phyloP scores from a whole-genome alignment of 35 echinoderm and acorn worm species.

The Heliocidaris tuberculata region DNA sequence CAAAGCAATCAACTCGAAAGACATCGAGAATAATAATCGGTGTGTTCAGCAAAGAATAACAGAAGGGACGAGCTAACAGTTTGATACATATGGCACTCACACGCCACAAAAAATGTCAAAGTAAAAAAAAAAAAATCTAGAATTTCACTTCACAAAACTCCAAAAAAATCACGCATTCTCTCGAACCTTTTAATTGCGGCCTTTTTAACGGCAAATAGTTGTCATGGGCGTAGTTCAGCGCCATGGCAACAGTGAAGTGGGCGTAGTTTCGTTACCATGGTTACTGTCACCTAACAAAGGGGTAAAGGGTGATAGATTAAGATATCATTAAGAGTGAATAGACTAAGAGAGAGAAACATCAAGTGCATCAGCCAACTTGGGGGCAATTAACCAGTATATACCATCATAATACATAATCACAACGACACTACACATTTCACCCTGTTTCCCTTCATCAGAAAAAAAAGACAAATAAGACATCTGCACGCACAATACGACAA shows the following conservation, averaged over 20 bases:
- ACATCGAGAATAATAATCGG: conserved; percentile 18
- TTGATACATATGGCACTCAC: conserved; percentile 34
- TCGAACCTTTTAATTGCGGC: conserved; percentile 33
- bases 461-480: background rate
- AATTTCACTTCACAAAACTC: conserved; percentile 31
- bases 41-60: conserved; percentile 11
- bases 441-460: background rate
- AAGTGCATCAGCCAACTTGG: background rate
- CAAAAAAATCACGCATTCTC: conserved; percentile 40
- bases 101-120: conserved; percentile 44
- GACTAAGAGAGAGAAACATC: background rate
- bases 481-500: background rate
- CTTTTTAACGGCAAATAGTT: conserved; percentile 24
- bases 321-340: conserved; percentile 37
- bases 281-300: conserved; percentile 12
- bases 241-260: conserved; percentile 38
- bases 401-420: background rate
- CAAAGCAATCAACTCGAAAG: conserved; percentile 18
- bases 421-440: too few species aligned
- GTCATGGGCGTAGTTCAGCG: conserved; percentile 29
- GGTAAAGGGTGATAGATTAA: conserved; percentile 33
- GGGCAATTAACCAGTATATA: background rate
- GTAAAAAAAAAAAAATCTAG: conserved; percentile 37
- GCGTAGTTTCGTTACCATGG: conserved; percentile 19
- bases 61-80: conserved; percentile 28